A percentile compares a stretch with the other conserved stretches of the same genome.
Conservation (phyloP, 2,888 invertebrate genomes). For the Acronicta leporina region DNA sequence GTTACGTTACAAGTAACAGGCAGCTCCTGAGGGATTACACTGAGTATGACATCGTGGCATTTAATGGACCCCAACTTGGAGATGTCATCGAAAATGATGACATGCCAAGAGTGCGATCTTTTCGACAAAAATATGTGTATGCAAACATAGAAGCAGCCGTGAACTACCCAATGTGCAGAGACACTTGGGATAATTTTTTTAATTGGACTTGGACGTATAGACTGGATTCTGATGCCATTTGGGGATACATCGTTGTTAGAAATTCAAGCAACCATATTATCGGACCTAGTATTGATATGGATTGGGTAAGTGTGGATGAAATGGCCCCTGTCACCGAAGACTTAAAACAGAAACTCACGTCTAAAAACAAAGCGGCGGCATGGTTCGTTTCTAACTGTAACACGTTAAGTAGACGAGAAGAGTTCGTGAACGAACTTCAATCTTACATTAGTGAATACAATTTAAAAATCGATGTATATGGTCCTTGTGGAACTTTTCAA, state of each 20-base stretch:
- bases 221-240: constrained; percentile 72
- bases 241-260: constrained; percentile 71
- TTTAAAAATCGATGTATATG: constrained; percentile 71
- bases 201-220: constrained; percentile 84
- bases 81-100: constrained; percentile 50
- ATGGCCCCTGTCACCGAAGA: constrained; percentile 59
- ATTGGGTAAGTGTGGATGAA: constrained; percentile 62
- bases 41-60: constrained; percentile 71
- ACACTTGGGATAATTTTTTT: constrained; percentile 70
- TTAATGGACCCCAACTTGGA: constrained; percentile 71
- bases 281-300: constrained; percentile 65
- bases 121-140: constrained; percentile 74
- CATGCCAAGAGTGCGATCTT: constrained; percentile 60
- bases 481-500: constrained; percentile 67
- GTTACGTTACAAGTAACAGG: constrained; percentile 72
- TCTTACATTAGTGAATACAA: constrained; percentile 61
- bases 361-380: constrained; percentile 68
- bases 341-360: constrained; percentile 54
- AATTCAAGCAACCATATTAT: constrained; percentile 65
- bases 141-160: constrained; percentile 73
- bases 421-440: constrained; percentile 61
- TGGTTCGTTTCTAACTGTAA: constrained; percentile 78
- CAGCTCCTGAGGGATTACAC: constrained; percentile 62
- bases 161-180: constrained; percentile 68
- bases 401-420: constrained; percentile 69